Conservation (phyloP, 2,888 invertebrate species). For the Elysia crispata region DNA sequence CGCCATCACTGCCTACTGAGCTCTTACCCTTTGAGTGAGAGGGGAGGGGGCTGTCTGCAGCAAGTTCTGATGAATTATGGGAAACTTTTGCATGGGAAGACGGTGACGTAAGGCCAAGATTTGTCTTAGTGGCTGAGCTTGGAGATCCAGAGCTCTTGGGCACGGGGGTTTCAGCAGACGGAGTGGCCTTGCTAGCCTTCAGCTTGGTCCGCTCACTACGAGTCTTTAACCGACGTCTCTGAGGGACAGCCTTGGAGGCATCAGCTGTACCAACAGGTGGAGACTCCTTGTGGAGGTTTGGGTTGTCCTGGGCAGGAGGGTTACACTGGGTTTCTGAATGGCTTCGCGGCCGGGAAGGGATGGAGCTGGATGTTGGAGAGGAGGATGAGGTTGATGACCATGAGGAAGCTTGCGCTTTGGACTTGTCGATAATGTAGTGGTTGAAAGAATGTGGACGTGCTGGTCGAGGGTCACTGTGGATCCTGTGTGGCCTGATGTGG, state of each 20-base stretch:
- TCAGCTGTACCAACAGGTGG: neutral
- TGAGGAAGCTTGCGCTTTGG: conserved; percentile 12
- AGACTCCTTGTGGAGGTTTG: neutral
- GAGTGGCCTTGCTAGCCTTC: conserved; percentile 38
- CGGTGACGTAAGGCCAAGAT: neutral
- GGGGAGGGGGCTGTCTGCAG: too few species aligned
- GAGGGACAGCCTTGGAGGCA: neutral
- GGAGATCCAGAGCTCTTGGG: neutral
- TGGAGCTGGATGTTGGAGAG: too few species aligned
- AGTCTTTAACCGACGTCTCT: conserved; percentile 41
- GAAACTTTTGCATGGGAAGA: too few species aligned
- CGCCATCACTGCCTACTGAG: neutral
- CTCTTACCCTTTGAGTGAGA: too few species aligned
- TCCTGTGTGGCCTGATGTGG: conserved; percentile 37
- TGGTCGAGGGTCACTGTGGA: neutral
- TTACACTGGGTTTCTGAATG: conserved; percentile 28
- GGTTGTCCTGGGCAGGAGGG: neutral
- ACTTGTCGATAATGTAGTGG: conserved; percentile 47
- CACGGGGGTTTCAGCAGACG: neutral
- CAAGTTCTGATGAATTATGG: too few species aligned
- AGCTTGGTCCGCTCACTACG: conserved; percentile 36
- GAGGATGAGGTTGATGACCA: too few species aligned
- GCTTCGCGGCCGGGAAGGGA: conserved; percentile 19
- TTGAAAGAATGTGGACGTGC: conserved; percentile 44
- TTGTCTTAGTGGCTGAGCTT: conserved; percentile 27